phyloP scores from a whole-genome alignment of 2,113 vertebrate genomes.

The Verasper variegatus region DNA sequence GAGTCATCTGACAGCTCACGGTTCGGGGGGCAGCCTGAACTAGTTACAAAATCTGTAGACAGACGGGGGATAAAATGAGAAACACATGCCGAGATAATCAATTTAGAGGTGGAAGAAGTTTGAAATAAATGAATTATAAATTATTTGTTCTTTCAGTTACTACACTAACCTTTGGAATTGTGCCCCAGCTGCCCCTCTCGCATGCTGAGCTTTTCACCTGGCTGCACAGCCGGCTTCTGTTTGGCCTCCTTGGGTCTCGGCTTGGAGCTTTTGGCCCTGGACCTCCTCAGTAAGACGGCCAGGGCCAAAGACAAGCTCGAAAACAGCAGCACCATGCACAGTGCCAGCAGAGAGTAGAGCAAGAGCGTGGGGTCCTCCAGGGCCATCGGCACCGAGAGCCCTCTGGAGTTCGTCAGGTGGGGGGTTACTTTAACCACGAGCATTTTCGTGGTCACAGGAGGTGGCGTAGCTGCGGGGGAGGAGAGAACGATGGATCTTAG shows the following conservation, averaged over 20 bases:
- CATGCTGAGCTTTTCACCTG: not conserved
- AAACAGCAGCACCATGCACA: constrained; percentile 79
- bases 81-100: not conserved
- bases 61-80: not conserved
- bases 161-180: constrained; percentile 75
- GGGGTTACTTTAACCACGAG: constrained; percentile 8
- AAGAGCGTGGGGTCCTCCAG: constrained; percentile 43
- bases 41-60: constrained; percentile 74
- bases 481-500: not conserved
- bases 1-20: constrained; percentile 48
- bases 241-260: constrained; percentile 1
- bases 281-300: constrained; percentile 77
- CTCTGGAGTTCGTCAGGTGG: accelerated
- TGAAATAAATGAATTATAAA: not conserved
- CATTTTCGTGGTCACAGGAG: not conserved
- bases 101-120: not conserved
- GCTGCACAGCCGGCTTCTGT: not conserved
- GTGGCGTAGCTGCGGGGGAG: not conserved
- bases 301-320: constrained; percentile 77
- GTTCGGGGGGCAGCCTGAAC: not conserved
- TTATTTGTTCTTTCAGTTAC: too few relatives aligned
- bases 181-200: not conserved
- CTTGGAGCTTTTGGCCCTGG: constrained; percentile 35
- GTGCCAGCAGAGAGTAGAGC: constrained; percentile 80
- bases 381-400: constrained; percentile 20